Conservation (phyloP, 2,797 vertebrate species). For the Coccyzus lansbergi region DNA sequence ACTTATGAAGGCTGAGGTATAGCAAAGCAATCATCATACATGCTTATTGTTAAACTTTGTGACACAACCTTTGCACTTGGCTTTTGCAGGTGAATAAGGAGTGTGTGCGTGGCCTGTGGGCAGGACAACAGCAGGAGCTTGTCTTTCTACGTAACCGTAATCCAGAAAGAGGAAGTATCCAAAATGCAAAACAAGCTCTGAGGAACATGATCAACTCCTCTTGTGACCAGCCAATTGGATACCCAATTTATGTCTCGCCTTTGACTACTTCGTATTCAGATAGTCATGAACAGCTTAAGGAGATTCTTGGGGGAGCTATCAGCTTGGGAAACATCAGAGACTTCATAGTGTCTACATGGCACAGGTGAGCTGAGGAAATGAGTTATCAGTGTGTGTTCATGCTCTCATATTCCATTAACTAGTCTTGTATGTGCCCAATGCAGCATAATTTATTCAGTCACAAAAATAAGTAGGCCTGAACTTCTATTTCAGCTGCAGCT, state of each 20-base stretch:
- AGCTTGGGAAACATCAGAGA: conserved; percentile 93
- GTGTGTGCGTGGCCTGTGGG: conserved; percentile 97
- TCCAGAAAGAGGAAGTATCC: conserved; percentile 97
- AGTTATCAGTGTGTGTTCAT: background rate
- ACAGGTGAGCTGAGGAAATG: conserved; percentile 82
- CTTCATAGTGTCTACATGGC: conserved; percentile 95
- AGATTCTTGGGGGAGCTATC: conserved; percentile 94
- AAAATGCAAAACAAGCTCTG: conserved; percentile 97
- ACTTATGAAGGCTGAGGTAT: fast-evolving
- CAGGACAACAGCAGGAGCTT: conserved; percentile 96
- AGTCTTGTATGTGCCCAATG: background rate
- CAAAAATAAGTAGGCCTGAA: background rate
- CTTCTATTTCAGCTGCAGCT: background rate
- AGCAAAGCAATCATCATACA: background rate
- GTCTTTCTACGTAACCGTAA: conserved; percentile 97
- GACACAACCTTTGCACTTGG: background rate
- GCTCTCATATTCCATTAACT: background rate
- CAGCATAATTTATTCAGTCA: background rate
- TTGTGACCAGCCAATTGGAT: conserved; percentile 97
- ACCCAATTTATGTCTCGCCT: conserved; percentile 98
- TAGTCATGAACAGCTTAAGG: conserved; percentile 91
- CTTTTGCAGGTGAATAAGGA: conserved; percentile 92
- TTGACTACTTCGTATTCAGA: conserved; percentile 97
- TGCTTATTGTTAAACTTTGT: background rate
- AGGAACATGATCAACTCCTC: conserved; percentile 99